A percentile compares a stretch with the other conserved stretches of the same genome.
phyloP scores from a whole-genome alignment of 2,888 invertebrate genomes.

The Drosophila mulleri region DNA sequence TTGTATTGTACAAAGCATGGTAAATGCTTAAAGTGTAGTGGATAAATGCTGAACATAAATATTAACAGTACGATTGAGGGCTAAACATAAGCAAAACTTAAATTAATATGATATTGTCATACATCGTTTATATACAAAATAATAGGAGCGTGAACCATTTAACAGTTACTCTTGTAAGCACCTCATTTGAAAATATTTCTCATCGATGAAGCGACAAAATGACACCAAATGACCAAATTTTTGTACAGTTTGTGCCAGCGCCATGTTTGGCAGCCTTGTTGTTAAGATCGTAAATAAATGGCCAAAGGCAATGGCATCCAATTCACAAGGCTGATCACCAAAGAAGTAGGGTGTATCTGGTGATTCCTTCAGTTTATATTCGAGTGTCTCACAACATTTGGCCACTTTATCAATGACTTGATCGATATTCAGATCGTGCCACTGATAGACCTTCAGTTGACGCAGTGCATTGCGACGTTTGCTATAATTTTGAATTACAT shows the following conservation, averaged over 20 bases:
- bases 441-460: conserved; percentile 91
- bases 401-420: conserved; percentile 90
- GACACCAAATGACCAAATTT: conserved; percentile 91
- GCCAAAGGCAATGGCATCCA: conserved; percentile 98
- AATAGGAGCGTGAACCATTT: conserved; percentile 4
- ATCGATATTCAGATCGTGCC: conserved; percentile 92
- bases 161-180: conserved; percentile 40
- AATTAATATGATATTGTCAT: conserved; percentile 17
- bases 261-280: conserved; percentile 93
- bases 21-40: background rate
- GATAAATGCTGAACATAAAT: conserved; percentile 21
- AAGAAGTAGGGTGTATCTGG: conserved; percentile 91
- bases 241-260: conserved; percentile 92
- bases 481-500: conserved; percentile 91
- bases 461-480: conserved; percentile 90
- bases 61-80: background rate
- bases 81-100: conserved; percentile 17
- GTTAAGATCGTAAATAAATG: conserved; percentile 98
- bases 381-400: conserved; percentile 94
- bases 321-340: conserved; percentile 94
- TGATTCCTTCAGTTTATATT: conserved; percentile 91
- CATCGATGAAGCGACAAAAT: conserved; percentile 93
- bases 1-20: conserved; percentile 12
- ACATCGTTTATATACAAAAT: conserved; percentile 21
- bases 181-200: conserved; percentile 88